phyloP scores from a whole-genome alignment of 2,113 vertebrate genomes.

The Tinamus guttatus region DNA sequence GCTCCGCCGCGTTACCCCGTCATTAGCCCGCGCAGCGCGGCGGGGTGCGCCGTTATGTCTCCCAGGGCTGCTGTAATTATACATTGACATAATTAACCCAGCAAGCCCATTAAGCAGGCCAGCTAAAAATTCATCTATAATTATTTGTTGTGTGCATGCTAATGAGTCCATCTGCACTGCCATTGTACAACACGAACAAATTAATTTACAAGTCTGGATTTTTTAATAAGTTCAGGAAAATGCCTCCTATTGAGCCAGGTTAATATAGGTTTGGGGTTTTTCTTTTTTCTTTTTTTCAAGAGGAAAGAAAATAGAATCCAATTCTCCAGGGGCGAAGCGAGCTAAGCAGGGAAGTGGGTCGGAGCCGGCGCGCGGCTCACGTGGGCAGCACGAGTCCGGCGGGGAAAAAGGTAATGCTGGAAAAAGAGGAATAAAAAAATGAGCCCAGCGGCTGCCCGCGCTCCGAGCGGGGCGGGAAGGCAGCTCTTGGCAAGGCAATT shows the following conservation, averaged over 20 bases:
- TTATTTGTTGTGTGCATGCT: conserved; percentile 99
- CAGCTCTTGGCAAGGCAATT: neutral
- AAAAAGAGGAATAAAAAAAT: neutral
- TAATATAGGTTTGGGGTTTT: conserved; percentile 15
- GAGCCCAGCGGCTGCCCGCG: neutral
- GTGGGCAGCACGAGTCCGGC: neutral
- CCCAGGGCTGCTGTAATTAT: conserved; percentile 99
- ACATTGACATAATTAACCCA: conserved; percentile 99
- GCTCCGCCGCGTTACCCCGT: conserved; percentile 89
- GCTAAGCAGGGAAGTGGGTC: conserved; percentile 25
- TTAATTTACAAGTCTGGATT: conserved; percentile 99
- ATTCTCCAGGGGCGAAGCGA: conserved; percentile 63
- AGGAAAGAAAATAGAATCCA: conserved; percentile 32
- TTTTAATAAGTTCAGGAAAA: conserved; percentile 86
- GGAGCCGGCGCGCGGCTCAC: rapidly evolving
- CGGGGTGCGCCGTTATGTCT: conserved; percentile 93
- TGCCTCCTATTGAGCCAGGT: conserved; percentile 78
- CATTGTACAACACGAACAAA: conserved; percentile 99
- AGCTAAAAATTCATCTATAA: conserved; percentile 97
- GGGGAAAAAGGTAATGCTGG: neutral
- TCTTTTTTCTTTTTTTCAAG: neutral
- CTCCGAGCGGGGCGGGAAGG: rapidly evolving
- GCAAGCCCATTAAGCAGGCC: conserved; percentile 99
- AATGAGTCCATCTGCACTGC: conserved; percentile 99
- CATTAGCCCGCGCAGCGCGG: conserved; percentile 95